These are phyloP conservation scores for Antennarius striatus DNA, from an alignment of 2,113 vertebrate species.

Conservation along the genomic window DNA sequence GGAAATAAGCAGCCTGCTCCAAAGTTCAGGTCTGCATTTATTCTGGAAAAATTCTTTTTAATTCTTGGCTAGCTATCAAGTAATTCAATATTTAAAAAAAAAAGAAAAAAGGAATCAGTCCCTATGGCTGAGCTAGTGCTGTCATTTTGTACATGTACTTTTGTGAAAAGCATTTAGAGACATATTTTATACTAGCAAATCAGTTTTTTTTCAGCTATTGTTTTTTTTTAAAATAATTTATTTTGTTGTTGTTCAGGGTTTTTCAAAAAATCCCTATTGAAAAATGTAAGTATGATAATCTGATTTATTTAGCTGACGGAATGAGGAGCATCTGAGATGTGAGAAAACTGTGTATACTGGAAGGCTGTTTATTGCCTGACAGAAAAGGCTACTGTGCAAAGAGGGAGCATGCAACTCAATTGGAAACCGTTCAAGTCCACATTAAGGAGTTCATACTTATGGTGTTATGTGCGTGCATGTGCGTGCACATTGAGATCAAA, in stretches of 20 bases:
- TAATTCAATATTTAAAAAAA: not conserved
- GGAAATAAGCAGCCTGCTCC: not conserved
- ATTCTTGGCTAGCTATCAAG: slow-evolving; percentile 8
- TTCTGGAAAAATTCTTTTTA: slow-evolving; percentile 8
- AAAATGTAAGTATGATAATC: slow-evolving; percentile 1
- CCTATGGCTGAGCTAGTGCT: not conserved
- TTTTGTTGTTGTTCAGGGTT: slow-evolving; percentile 4
- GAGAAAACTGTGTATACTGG: slow-evolving; percentile 7
- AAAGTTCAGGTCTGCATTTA: slow-evolving; percentile 6
- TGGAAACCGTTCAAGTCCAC: slow-evolving; percentile 20
- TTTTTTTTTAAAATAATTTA: not conserved
- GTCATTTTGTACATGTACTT: slow-evolving; percentile 42
- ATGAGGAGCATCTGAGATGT: not conserved
- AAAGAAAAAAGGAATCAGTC: slow-evolving; percentile 6
- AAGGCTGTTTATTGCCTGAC: not conserved
- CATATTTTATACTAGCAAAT: slow-evolving; percentile 43
- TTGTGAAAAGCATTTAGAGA: slow-evolving; percentile 32
- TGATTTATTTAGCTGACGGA: slow-evolving; percentile 24
- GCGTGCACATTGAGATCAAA: slow-evolving; percentile 20
- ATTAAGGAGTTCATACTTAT: slow-evolving; percentile 2
- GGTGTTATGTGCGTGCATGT: not conserved
- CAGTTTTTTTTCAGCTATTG: slow-evolving; percentile 4
- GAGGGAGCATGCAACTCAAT: slow-evolving; percentile 78
- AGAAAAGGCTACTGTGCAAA: slow-evolving; percentile 30
- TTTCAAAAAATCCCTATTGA: not conserved